Evolutionary conservation across 1,140 invertebrate species (phyloP).

Genomic region (Scaptomyza hsui): DNA sequence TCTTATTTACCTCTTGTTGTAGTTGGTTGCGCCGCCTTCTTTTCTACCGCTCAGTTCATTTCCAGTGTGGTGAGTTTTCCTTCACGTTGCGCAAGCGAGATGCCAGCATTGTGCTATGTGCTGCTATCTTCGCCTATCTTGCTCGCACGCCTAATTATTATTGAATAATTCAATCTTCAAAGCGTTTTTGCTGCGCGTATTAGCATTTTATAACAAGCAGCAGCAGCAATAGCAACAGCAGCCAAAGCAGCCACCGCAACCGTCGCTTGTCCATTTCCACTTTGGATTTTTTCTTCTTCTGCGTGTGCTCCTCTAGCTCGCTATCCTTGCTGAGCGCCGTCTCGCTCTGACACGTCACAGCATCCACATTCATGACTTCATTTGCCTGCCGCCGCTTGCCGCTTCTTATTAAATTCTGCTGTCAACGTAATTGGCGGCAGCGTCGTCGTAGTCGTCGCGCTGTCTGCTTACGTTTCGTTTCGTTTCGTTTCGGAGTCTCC

Average conservation of each 20-base stretch:
- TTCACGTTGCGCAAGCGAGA: constrained; percentile 19
- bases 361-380: constrained; percentile 71
- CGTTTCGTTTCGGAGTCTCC: constrained; percentile 24
- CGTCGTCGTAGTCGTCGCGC: constrained; percentile 44
- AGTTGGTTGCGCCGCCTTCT: constrained; percentile 69
- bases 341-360: constrained; percentile 64
- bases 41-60: constrained; percentile 56
- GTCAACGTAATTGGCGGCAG: constrained; percentile 68
- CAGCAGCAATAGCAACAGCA: constrained; percentile 23
- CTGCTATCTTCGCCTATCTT: constrained; percentile 16
- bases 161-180: constrained; percentile 82
- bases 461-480: constrained; percentile 46
- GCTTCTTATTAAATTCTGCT: constrained; percentile 70
- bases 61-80: constrained; percentile 76
- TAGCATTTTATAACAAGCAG: constrained; percentile 82
- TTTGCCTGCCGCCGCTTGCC: constrained; percentile 63
- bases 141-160: constrained; percentile 78
- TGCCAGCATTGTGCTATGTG: constrained; percentile 5
- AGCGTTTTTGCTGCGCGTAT: constrained; percentile 80
- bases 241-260: constrained; percentile 35
- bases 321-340: constrained; percentile 27
- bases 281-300: constrained; percentile 49
- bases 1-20: constrained; percentile 47
- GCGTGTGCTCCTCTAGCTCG: constrained; percentile 2
- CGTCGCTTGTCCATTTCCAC: constrained; percentile 65